Evolutionary conservation across 2,113 vertebrate genomes (phyloP).

Genomic region (Odocoileus hemionus): DNA sequence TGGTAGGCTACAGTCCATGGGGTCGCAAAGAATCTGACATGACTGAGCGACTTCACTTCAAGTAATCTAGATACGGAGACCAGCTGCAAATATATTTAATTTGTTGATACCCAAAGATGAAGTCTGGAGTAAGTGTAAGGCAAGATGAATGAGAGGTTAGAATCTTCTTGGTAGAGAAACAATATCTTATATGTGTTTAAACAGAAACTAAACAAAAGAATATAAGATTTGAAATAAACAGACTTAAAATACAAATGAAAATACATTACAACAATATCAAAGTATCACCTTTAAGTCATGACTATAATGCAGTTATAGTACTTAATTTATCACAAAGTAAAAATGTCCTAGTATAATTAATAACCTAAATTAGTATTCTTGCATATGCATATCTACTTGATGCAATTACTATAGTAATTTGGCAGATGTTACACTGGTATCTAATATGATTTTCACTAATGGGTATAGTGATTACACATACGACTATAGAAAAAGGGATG

Average conservation of each 20-base stretch:
- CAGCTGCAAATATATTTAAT: conserved; percentile 57
- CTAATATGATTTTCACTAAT: background rate
- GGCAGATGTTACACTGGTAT: background rate
- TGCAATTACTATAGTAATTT: background rate
- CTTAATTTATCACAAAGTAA: background rate
- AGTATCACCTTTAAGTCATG: background rate
- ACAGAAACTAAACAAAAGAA: background rate
- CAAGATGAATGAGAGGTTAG: background rate
- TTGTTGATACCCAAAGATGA: conserved; percentile 35
- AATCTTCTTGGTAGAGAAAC: background rate
- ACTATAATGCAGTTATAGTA: background rate
- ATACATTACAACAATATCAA: background rate
- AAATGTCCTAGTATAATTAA: background rate
- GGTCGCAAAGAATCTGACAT: too few species aligned
- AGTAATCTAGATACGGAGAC: conserved; percentile 38
- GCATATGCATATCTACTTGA: background rate
- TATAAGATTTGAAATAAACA: background rate
- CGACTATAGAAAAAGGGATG: background rate
- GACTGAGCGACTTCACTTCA: background rate
- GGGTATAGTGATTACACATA: background rate
- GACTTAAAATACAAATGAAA: conserved; percentile 28
- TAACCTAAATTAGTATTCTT: background rate
- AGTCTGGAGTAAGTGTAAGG: conserved; percentile 36
- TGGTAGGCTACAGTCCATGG: too few species aligned
- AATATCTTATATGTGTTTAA: background rate